Conservation (phyloP, 2,888 invertebrate species). For the Spatulosminthurus flaviceps region DNA sequence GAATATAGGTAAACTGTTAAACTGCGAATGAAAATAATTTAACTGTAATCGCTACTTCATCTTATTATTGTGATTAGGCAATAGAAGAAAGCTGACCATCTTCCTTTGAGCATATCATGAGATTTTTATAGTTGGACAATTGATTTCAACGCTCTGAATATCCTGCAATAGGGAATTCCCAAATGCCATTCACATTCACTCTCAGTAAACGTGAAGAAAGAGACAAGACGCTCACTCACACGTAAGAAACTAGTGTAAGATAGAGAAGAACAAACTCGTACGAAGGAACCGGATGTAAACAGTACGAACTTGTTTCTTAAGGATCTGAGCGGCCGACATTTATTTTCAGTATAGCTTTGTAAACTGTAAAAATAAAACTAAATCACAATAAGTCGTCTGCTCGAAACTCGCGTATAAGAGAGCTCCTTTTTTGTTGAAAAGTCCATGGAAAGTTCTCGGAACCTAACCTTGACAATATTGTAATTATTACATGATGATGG, state of each 20-base stretch:
- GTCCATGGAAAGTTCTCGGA: conserved; percentile 45
- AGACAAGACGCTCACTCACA: conserved; percentile 22
- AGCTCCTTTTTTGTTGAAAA: conserved; percentile 20
- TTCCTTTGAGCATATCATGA: conserved; percentile 33
- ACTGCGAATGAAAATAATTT: conserved; percentile 40
- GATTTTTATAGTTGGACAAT: conserved; percentile 57
- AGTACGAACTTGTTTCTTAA: conserved; percentile 15
- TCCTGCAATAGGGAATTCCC: conserved; percentile 51
- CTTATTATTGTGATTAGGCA: conserved; percentile 46
- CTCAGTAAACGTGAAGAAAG: conserved; percentile 7
- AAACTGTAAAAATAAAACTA: conserved; percentile 24
- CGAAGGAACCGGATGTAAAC: conserved; percentile 36
- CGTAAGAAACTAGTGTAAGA: not conserved
- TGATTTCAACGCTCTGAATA: conserved; percentile 63
- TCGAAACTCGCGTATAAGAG: not conserved
- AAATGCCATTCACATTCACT: conserved; percentile 43
- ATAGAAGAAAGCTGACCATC: conserved; percentile 45
- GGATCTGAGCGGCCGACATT: not conserved
- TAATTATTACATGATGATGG: conserved; percentile 24
- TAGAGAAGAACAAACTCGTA: conserved; percentile 20
- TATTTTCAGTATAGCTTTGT: conserved; percentile 25
- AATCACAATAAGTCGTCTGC: conserved; percentile 6
- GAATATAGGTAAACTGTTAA: conserved; percentile 7
- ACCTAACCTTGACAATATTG: conserved; percentile 46
- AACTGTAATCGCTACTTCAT: conserved; percentile 45